A percentile compares a stretch with the other conserved stretches of the same genome.
These are phyloP conservation scores for Astreopora myriophthalma DNA, from an alignment of 64 coral and sea anemone species.

Conservation along the genomic window DNA sequence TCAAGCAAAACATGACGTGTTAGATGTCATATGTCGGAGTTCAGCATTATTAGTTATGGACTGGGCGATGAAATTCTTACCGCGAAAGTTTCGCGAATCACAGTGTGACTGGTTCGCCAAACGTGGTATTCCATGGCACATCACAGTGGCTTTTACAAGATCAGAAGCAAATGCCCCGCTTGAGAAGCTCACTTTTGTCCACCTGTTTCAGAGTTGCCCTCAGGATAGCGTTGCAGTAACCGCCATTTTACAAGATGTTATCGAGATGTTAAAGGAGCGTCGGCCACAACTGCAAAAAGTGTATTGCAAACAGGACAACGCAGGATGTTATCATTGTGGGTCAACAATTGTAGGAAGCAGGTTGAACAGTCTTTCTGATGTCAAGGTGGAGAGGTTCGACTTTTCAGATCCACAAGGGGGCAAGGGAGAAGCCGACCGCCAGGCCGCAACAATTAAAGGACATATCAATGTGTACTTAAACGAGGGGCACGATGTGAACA, in stretches of 20 bases:
- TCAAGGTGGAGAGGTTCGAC: slow-evolving; percentile 32
- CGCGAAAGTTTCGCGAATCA: not conserved
- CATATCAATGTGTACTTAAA: slow-evolving; percentile 38
- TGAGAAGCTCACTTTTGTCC: slow-evolving; percentile 12
- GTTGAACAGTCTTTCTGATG: not conserved
- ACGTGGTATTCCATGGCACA: slow-evolving; percentile 16
- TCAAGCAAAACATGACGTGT: not conserved
- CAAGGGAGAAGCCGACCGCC: slow-evolving; percentile 27
- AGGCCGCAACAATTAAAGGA: slow-evolving; percentile 38
- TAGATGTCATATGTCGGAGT: not conserved
- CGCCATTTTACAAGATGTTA: slow-evolving; percentile 23
- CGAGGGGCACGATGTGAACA: slow-evolving; percentile 19
- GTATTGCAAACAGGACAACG: slow-evolving; percentile 41
- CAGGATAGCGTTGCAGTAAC: slow-evolving; percentile 16
- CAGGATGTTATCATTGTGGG: slow-evolving; percentile 47
- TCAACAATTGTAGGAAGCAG: slow-evolving; percentile 26
- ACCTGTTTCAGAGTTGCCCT: slow-evolving; percentile 22
- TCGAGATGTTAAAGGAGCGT: not conserved
- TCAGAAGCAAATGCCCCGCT: not conserved
- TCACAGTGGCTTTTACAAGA: not conserved
- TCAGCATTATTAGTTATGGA: slow-evolving; percentile 9
- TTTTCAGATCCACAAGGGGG: slow-evolving; percentile 52
- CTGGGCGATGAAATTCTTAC: slow-evolving; percentile 22
- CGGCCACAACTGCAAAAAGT: not conserved
- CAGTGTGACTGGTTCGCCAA: slow-evolving; percentile 27